These are phyloP conservation scores for Eleginops maclovinus DNA, from an alignment of 2,113 vertebrate species.

Conservation along the genomic window DNA sequence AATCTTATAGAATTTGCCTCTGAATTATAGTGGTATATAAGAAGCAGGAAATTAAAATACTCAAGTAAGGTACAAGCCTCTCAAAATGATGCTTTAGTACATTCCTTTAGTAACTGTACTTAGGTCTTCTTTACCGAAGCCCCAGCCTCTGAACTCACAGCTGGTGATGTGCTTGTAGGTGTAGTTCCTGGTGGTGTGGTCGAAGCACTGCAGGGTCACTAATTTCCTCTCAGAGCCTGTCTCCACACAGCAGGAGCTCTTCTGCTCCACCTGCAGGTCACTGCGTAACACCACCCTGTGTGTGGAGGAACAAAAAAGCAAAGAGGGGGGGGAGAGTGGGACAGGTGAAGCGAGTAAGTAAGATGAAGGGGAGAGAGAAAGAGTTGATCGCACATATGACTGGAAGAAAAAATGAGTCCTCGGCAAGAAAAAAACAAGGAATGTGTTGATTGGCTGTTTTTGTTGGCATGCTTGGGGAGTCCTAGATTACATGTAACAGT, in stretches of 20 bases:
- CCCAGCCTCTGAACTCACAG: conserved; percentile 52
- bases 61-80: too few species aligned
- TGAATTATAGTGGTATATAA: too few species aligned
- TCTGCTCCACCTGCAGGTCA: conserved; percentile 52
- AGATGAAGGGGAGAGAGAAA: too few species aligned
- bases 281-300: conserved; percentile 26
- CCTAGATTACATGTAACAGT: too few species aligned
- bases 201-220: conserved; percentile 41
- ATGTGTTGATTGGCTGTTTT: background rate
- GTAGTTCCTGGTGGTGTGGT: conserved; percentile 13
- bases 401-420: background rate
- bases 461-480: too few species aligned
- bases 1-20: too few species aligned
- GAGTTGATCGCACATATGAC: background rate
- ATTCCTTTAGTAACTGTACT: too few species aligned
- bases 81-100: too few species aligned
- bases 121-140: background rate
- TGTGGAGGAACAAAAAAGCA: background rate
- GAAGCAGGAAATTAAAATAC: too few species aligned
- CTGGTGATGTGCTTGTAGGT: conserved; percentile 55
- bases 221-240: background rate
- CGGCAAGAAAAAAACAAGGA: background rate
- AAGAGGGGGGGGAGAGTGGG: background rate
- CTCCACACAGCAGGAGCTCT: conserved; percentile 30
- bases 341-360: too few species aligned